Evolutionary conservation across 2,797 vertebrate species (phyloP), one percentile per base, ranked within the genome.

Genomic region (Scarus forsteni): DNA sequence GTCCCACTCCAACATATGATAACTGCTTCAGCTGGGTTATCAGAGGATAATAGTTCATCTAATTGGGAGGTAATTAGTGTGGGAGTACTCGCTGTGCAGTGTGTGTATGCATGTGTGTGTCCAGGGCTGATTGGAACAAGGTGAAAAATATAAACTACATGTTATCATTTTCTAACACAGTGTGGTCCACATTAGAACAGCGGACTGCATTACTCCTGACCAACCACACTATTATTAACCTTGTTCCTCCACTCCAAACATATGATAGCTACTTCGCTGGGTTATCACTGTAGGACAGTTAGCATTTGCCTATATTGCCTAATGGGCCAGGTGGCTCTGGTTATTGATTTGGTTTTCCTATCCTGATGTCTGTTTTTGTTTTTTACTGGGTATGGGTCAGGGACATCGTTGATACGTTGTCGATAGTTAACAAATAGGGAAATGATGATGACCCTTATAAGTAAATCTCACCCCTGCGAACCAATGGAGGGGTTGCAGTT

Each of bases 1-100:
- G 60, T 73, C 79, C 62, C 10, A 84, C 63, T 73, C 71, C 62
- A 84, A 85, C 83, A 81, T 86, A 85, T 83, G 79, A 92, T 90
- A 86, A 89, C 61, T 10, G 62, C 81, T 85, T 80, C 81, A 88
- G 79, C 84, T 66, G 68, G 81, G 85, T 90, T 89, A 89, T 90
- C 88, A 88, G 78, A 57, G 76, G 82, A 86, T 85, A 89, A 89
- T 85, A 83, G 87, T 80, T 85, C 74, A 88, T 90, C 83, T 92
- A 87, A 93, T 87, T 86, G 82, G 82, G 79, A 83, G 73, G 73
- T 81, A 91, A 90, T 92, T 91, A 88, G 81, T 43, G 49, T 45
- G 69, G 19, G 60, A 68, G 59, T 64, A 40, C 62, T 64, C 16
- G 36, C n/a, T 34, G 52, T 50, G 60, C 38, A 18, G 44, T 15